Base-by-base conservation (phyloP, 2,888 invertebrate genomes). In the Linnaemya tessellans region DNA sequence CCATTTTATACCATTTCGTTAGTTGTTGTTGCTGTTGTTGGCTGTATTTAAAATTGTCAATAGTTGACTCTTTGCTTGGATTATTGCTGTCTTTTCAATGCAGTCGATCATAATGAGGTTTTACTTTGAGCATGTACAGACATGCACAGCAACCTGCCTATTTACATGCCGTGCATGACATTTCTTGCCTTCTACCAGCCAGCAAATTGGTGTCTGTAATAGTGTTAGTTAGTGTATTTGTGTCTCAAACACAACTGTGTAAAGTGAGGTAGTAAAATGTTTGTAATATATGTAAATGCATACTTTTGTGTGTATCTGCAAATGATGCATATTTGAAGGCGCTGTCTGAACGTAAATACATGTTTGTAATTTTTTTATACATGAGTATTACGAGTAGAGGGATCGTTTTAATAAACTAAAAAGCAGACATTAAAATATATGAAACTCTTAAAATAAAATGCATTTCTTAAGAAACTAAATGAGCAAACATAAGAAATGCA, bases 281-380 rank as follows among this genome's bases (percentile, higher is more conserved):
- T n/a, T 58, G 49, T 38, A 20, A 22, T 65, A 65, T n/a, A n/a
- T n/a, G 54, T 71, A 13, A 30, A 30, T 18, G 71, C 58, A 60
- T 58, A 46, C 58, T 60, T 58, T 30, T 60, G 10, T 71, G 71
- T 58, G 79, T 80, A 35, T 54, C 70, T 56, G 43, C n/a, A 64
- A 80, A 71, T 18, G 22, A 58, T 18, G 22, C 46, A 18, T 49
- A 38, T 73, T 65, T 71, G 20, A 64, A 79, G 71, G 54, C 46
- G 64, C 64, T 56, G 65, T 56, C 46, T 71, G 54, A 25, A 1
- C 3, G 30, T 5, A 30, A 30, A 30, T 30, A 30, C 30, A 30
- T 30, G 30, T 30, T 30, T 30, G 30, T 30, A 30, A 5, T 51
- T 62, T 58, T 51, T 46, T 20, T 22, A 20, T 35, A 35, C 3